Base-by-base conservation (phyloP, 2,888 invertebrate genomes). In the Gonocerus acuteangulatus region DNA sequence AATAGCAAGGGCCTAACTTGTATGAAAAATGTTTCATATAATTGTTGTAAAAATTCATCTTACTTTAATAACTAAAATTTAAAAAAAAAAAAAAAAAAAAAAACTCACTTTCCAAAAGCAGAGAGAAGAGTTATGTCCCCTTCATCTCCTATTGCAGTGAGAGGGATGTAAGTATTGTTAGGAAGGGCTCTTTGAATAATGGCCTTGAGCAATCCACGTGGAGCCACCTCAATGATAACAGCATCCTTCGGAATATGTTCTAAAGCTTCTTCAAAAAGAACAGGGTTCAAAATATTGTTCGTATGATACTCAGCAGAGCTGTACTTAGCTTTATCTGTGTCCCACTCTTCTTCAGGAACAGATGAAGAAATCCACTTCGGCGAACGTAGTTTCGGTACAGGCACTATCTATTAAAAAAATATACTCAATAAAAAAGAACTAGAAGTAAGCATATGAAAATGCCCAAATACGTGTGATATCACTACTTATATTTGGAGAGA, bases 71-170 rank as follows among this genome's bases (percentile, higher is more conserved):
- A n/a, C n/a, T n/a, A n/a, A n/a, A n/a, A n/a, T n/a, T n/a, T n/a
- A n/a, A n/a, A n/a, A n/a, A n/a, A n/a, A n/a, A 27, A 6, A 39
- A 39, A 39, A n/a, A 39, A 3, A 39, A 39, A 13, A n/a, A 36
- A 45, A 70, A 73, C 36, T 77, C 70, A 83, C 83, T 83, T 82
- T 71, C 87, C 87, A 51, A 87, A 70, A 27, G 82, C 82, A 44
- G 77, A 78, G 15, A 85, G 73, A 34, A 87, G 72, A 0, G 81
- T 75, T 27, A 69, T 69, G 69, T 80, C 75, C 2, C 73, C 72
- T 65, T 78, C 75, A 49, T 74, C 74, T 60, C 78, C 72, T 9
- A n/a, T 13, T 68, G 79, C 80, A 75, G 81, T 80, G 45, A 82
- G 73, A 6, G 81, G 78, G 58, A 81, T 71, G 69, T 79, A 78